A percentile compares a stretch with the other conserved stretches of the same genome.
Evolutionary conservation across 2,888 invertebrate species (phyloP).

Genomic region (Agrotis exclamationis): DNA sequence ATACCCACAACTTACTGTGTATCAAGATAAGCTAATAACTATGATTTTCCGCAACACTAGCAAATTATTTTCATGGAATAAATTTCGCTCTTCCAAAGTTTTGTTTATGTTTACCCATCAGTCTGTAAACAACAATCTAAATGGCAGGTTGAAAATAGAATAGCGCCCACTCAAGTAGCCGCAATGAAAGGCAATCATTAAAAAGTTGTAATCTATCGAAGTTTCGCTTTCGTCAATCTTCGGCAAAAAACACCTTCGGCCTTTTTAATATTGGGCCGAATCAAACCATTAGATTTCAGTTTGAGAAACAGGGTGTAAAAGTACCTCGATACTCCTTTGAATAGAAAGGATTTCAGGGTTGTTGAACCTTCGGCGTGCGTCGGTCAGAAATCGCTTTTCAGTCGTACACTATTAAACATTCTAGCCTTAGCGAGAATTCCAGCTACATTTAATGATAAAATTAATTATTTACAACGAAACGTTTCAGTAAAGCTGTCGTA

Average conservation of each 20-base stretch:
- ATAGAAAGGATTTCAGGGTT: too few relatives aligned
- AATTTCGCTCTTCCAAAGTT: slow-evolving; percentile 5
- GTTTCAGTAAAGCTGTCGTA: not conserved
- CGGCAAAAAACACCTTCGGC: too few relatives aligned
- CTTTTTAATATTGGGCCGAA: too few relatives aligned
- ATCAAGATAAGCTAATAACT: slow-evolving; percentile 33
- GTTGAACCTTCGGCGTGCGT: too few relatives aligned
- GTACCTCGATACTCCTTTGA: too few relatives aligned
- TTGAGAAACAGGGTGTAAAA: too few relatives aligned
- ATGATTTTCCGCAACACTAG: slow-evolving; percentile 27
- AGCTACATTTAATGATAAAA: not conserved
- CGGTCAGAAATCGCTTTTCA: too few relatives aligned
- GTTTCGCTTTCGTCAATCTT: too few relatives aligned
- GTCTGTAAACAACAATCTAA: slow-evolving; percentile 11
- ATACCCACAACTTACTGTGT: slow-evolving; percentile 18
- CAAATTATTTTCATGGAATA: slow-evolving; percentile 15
- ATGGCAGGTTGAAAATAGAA: slow-evolving; percentile 20
- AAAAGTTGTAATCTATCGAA: not conserved
- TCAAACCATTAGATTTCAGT: too few relatives aligned
- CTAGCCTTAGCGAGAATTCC: not conserved
- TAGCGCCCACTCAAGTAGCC: not conserved
- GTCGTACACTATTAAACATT: not conserved
- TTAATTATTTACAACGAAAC: not conserved
- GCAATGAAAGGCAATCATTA: not conserved
- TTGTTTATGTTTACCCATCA: slow-evolving; percentile 7